phyloP scores from a whole-genome alignment of 2,797 vertebrate species.

The Smutsia temminckii region DNA sequence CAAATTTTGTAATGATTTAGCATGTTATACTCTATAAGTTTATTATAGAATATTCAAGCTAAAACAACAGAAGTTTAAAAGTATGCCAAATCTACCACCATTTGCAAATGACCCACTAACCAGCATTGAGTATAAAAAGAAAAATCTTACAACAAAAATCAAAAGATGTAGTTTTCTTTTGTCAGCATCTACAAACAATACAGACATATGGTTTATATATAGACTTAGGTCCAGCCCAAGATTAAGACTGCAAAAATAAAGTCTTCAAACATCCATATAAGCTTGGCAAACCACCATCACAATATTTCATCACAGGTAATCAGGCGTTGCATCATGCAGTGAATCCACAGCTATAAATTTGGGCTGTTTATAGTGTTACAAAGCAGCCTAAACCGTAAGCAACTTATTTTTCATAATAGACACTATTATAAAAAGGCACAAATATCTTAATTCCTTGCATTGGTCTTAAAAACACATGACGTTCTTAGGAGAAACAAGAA shows the following conservation, averaged over 20 bases:
- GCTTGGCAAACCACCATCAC: slow-evolving; percentile 80
- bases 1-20: slow-evolving; percentile 81
- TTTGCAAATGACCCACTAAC: slow-evolving; percentile 69
- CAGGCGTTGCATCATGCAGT: slow-evolving; percentile 79
- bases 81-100: slow-evolving; percentile 77
- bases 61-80: slow-evolving; percentile 77
- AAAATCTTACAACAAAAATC: slow-evolving; percentile 72
- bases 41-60: slow-evolving; percentile 77
- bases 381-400: slow-evolving; percentile 73
- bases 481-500: slow-evolving; percentile 61
- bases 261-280: slow-evolving; percentile 81
- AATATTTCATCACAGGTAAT: slow-evolving; percentile 73
- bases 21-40: slow-evolving; percentile 81
- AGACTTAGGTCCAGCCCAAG: slow-evolving; percentile 94
- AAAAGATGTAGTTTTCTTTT: slow-evolving; percentile 78
- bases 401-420: slow-evolving; percentile 75
- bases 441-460: slow-evolving; percentile 69
- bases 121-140: slow-evolving; percentile 67
- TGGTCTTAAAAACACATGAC: slow-evolving; percentile 72
- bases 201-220: slow-evolving; percentile 83
- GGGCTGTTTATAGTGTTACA: slow-evolving; percentile 78
- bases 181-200: slow-evolving; percentile 85
- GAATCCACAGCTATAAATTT: slow-evolving; percentile 68
- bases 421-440: slow-evolving; percentile 82
- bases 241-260: slow-evolving; percentile 84